Evolutionary conservation across 1,140 invertebrate genomes (phyloP).

Genomic region (Oedothorax gibbosus): DNA sequence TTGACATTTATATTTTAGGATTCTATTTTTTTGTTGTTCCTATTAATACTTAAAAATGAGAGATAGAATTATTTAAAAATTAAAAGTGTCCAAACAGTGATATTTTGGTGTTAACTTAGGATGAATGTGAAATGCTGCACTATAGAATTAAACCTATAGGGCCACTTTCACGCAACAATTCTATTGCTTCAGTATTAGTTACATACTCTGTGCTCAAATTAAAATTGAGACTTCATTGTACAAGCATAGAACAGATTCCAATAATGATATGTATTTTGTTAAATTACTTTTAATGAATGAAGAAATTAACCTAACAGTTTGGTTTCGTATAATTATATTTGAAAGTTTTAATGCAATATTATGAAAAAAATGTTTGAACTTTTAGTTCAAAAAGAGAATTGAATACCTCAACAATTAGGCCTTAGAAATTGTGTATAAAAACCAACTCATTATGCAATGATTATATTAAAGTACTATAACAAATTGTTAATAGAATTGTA

Average conservation of each 20-base stretch:
- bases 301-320: neutral
- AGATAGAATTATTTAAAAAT: neutral
- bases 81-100: constrained; percentile 20
- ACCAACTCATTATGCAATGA: too few relatives aligned
- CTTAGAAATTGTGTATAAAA: too few relatives aligned
- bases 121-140: constrained; percentile 44
- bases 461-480: too few relatives aligned
- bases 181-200: constrained; percentile 18
- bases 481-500: too few relatives aligned
- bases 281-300: neutral
- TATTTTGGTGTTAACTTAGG: constrained; percentile 33
- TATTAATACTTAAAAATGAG: too few relatives aligned
- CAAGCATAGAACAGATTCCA: neutral
- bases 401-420: too few relatives aligned
- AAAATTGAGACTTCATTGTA: constrained; percentile 9
- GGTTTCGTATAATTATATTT: neutral
- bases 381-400: too few relatives aligned
- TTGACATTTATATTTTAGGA: too few relatives aligned
- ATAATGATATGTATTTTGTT: neutral
- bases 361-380: neutral
- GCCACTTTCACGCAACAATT: constrained; percentile 10
- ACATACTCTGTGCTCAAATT: neutral
- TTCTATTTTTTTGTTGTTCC: too few relatives aligned
- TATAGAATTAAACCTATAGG: constrained; percentile 36
- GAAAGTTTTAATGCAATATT: neutral